Evolutionary conservation across 2,797 vertebrate genomes (phyloP).

Genomic region (Lepilemur septentrionalis): DNA sequence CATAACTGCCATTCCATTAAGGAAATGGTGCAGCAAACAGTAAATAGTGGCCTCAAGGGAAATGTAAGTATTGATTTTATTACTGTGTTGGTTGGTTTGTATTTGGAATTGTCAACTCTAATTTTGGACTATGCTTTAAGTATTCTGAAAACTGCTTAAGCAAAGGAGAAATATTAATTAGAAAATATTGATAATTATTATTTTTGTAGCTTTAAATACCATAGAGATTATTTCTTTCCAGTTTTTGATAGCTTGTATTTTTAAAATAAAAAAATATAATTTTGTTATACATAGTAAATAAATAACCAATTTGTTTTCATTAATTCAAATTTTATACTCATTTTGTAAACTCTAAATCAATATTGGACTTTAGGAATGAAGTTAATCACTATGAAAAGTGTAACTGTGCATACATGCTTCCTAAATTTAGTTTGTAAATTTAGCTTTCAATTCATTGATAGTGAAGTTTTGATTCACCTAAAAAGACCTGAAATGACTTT

Average conservation of each 20-base stretch:
- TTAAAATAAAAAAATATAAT: conserved; percentile 7
- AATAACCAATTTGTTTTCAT: conserved; percentile 66
- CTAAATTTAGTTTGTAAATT: conserved; percentile 16
- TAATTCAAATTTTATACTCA: conserved; percentile 67
- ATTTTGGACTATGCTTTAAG: conserved; percentile 89
- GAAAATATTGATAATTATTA: conserved; percentile 83
- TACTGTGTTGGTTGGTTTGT: conserved; percentile 88
- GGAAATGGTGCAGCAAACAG: conserved; percentile 90
- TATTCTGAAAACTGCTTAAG: conserved; percentile 85
- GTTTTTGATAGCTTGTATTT: conserved; percentile 68
- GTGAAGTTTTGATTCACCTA: conserved; percentile 24
- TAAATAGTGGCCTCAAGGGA: conserved; percentile 89
- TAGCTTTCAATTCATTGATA: conserved; percentile 18
- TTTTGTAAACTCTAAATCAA: conserved; percentile 50
- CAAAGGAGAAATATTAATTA: conserved; percentile 87
- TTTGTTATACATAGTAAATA: conserved; percentile 49
- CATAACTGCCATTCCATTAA: conserved; percentile 90
- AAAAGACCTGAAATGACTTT: neutral
- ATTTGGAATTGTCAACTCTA: conserved; percentile 91
- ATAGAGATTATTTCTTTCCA: conserved; percentile 62
- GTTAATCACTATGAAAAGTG: neutral
- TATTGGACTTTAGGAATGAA: conserved; percentile 46
- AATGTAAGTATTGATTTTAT: conserved; percentile 92
- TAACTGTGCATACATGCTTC: conserved; percentile 20
- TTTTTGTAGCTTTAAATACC: conserved; percentile 79